Evolutionary conservation across 2,113 vertebrate genomes (phyloP).

Genomic region (Rhabdornis inornatus): DNA sequence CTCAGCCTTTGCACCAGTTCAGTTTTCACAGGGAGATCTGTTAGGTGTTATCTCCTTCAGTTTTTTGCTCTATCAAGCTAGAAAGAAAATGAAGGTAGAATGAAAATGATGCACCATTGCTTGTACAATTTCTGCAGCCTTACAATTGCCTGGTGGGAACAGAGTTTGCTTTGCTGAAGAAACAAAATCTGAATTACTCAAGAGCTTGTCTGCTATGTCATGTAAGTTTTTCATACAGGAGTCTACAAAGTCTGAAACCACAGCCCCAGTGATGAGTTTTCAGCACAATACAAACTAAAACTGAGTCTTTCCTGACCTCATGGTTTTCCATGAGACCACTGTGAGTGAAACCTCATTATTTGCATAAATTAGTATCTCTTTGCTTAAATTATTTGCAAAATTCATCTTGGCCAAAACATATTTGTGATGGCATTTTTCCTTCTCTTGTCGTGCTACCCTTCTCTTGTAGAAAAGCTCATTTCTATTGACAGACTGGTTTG

Average conservation of each 20-base stretch:
- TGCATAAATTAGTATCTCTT: not conserved
- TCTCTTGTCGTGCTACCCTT: not conserved
- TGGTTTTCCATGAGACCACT: constrained; percentile 58
- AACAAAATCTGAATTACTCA: constrained; percentile 58
- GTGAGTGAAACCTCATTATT: constrained; percentile 42
- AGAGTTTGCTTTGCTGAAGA: constrained; percentile 42
- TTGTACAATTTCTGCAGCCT: constrained; percentile 44
- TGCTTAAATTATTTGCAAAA: constrained; percentile 5
- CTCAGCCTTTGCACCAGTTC: not conserved
- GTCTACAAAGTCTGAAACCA: constrained; percentile 48
- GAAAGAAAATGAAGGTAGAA: not conserved
- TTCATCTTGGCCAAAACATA: not conserved
- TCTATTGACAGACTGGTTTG: not conserved
- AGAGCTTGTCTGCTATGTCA: constrained; percentile 27
- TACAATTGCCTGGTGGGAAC: constrained; percentile 2
- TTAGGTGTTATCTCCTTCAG: not conserved
- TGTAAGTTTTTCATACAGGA: constrained; percentile 39
- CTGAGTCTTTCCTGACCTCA: constrained; percentile 42
- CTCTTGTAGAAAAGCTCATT: not conserved
- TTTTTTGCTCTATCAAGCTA: constrained; percentile 15
- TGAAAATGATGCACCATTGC: constrained; percentile 41
- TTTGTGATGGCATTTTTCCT: not conserved
- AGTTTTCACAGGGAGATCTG: constrained; percentile 3
- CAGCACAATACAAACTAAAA: constrained; percentile 15
- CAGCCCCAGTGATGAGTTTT: constrained; percentile 42